Evolutionary conservation across 2,113 vertebrate species (phyloP).

Genomic region (Spheniscus mendiculus): DNA sequence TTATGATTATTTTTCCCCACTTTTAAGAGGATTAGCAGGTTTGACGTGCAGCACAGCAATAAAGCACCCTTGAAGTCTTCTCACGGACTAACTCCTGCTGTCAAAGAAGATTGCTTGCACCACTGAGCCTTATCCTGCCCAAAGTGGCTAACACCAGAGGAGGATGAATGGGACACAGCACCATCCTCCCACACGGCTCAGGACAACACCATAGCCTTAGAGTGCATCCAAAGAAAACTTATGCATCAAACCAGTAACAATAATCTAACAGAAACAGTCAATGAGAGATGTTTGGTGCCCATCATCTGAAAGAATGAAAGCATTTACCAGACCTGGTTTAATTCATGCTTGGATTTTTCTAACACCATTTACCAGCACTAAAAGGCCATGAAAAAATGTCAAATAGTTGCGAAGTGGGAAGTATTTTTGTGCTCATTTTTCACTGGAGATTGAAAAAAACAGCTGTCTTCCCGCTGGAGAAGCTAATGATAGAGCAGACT

Average conservation of each 20-base stretch:
- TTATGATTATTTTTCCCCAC: not conserved
- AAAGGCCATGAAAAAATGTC: not conserved
- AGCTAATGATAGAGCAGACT: not conserved
- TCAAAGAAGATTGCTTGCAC: fast-evolving
- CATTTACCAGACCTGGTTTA: not conserved
- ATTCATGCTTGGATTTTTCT: not conserved
- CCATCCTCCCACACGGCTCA: not conserved
- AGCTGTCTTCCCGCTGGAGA: not conserved
- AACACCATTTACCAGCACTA: not conserved
- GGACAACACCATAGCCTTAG: fast-evolving
- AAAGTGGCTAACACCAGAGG: not conserved
- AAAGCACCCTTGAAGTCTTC: not conserved
- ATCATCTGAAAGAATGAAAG: not conserved
- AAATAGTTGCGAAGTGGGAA: not conserved
- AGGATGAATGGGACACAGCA: not conserved
- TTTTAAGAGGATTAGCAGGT: not conserved
- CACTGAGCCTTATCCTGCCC: not conserved
- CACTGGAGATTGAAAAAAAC: not conserved
- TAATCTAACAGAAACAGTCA: not conserved
- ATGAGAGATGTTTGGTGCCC: not conserved
- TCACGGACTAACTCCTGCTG: not conserved
- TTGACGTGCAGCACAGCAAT: not conserved
- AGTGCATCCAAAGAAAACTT: not conserved
- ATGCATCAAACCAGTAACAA: not conserved
- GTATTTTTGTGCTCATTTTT: not conserved